Base-by-base conservation (phyloP, 35 echinoderm and acorn worm genomes). In the Stichopus chloronotus region DNA sequence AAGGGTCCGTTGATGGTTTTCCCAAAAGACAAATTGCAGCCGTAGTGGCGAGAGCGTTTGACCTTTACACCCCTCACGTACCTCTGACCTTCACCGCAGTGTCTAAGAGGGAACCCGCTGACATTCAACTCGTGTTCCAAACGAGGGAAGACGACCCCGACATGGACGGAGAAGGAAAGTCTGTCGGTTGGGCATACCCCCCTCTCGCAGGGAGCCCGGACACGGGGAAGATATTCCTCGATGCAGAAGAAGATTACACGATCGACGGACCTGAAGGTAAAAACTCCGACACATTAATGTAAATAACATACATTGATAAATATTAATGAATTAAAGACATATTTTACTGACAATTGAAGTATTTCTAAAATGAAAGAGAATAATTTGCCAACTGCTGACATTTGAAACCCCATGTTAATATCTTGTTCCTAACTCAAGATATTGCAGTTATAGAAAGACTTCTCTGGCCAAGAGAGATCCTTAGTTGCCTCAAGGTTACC, bases 181-280 rank as follows among this genome's bases (percentile, higher is more conserved):
- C 87, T 8, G 87, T 89, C 5, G 87, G 87, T 12, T n/a, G 87
- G 16, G 59, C 87, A 7, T 89, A 89, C 87, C 87, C 87, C 52
- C 87, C 87, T 53, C 7, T 89, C 5, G 59, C 59, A 14, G 65
- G 52, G 9, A 55, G 23, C 52, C 6, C 6, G 57, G 52, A 74
- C 52, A 54, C 24, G 5, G 87, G 87, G 19, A 89, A 89, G 71
- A 89, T 89, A 10, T 89, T 13, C 65, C 16, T 89, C 8, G 87
- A 89, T 89, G 59, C 43, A 54, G 87, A 89, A 30, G 87, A 89
- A 71, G 59, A 89, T 43, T 89, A 72, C 59, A 89, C 87, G 13
- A 53, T 54, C 14, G 65, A 52, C 4, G 87, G 60, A 89, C 57
- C 59, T 21, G 60, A 63, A 16, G 87, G 87, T 89, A 89, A 17